These are phyloP conservation scores for Pseudomyrmex gracilis DNA, from an alignment of 1,140 invertebrate genomes.

Conservation along the genomic window DNA sequence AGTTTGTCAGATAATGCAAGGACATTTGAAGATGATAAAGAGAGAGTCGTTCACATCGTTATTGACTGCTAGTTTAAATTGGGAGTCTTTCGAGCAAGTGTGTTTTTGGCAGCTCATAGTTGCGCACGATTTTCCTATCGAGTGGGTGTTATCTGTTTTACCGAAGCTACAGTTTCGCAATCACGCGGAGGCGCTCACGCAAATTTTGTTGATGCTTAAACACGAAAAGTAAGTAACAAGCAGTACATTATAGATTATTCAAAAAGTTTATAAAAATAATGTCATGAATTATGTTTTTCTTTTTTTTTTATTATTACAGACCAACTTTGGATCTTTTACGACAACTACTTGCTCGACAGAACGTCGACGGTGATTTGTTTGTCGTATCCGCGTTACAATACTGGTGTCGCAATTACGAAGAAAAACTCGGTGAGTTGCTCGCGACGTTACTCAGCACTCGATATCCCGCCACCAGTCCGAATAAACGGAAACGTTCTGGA, in stretches of 20 bases:
- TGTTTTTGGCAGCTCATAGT: slow-evolving; percentile 98
- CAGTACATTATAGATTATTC: not conserved
- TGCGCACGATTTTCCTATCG: slow-evolving; percentile 96
- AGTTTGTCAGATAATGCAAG: slow-evolving; percentile 95
- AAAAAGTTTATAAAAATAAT: not conserved
- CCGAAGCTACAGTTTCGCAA: slow-evolving; percentile 94
- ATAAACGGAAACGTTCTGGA: slow-evolving; percentile 93
- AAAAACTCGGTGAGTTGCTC: slow-evolving; percentile 94
- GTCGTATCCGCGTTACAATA: slow-evolving; percentile 95
- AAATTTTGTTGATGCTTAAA: slow-evolving; percentile 95
- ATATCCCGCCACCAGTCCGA: slow-evolving; percentile 94
- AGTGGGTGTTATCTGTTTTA: slow-evolving; percentile 95
- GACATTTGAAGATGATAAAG: slow-evolving; percentile 93
- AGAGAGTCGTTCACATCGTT: slow-evolving; percentile 90
- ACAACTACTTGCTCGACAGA: slow-evolving; percentile 93
- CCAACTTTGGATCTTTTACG: slow-evolving; percentile 94
- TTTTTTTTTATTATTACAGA: slow-evolving; percentile 83
- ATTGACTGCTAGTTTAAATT: slow-evolving; percentile 93
- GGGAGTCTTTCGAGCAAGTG: slow-evolving; percentile 99
- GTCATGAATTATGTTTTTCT: slow-evolving; percentile 38
- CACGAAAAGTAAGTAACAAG: slow-evolving; percentile 91
- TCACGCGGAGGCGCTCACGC: slow-evolving; percentile 97
- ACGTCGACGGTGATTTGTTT: slow-evolving; percentile 90
- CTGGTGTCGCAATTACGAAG: slow-evolving; percentile 96
- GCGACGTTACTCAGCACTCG: slow-evolving; percentile 91